A percentile compares a stretch with the other conserved stretches of the same genome.
phyloP scores from a whole-genome alignment of 1,140 invertebrate species.

The Trachelipus rathkii region DNA sequence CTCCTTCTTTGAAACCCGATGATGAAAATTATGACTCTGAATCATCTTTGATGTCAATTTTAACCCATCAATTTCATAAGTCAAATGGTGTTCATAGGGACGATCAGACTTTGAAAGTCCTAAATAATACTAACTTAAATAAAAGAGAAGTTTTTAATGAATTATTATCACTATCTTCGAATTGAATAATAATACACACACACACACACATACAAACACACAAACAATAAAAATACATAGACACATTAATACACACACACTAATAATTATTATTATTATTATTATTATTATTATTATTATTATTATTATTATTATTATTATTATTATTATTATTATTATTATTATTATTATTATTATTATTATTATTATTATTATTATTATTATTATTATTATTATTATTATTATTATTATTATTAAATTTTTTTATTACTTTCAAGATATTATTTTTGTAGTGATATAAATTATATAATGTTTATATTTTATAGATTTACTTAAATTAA shows the following conservation, averaged over 20 bases:
- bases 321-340: too few relatives aligned
- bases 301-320: not conserved
- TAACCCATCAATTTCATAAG: not conserved
- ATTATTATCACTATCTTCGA: not conserved
- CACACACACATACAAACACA: too few relatives aligned
- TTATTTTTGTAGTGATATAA: too few relatives aligned
- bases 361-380: not conserved
- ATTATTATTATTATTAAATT: not conserved
- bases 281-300: not conserved
- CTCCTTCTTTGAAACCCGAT: not conserved
- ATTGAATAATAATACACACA: not conserved
- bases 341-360: too few relatives aligned
- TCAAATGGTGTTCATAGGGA: not conserved
- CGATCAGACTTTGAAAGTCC: not conserved
- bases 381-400: slow-evolving; percentile 7
- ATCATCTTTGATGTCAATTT: not conserved
- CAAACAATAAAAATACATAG: too few relatives aligned
- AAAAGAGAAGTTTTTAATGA: not conserved
- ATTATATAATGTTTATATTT: too few relatives aligned
- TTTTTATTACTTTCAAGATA: not conserved
- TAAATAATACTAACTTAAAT: not conserved
- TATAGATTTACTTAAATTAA: too few relatives aligned
- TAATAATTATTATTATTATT: not conserved
- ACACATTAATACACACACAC: too few relatives aligned
- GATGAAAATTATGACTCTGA: not conserved